Base-by-base conservation (phyloP, 2,113 vertebrate genomes). In the Sinocyclocheilus anshuiensis region DNA sequence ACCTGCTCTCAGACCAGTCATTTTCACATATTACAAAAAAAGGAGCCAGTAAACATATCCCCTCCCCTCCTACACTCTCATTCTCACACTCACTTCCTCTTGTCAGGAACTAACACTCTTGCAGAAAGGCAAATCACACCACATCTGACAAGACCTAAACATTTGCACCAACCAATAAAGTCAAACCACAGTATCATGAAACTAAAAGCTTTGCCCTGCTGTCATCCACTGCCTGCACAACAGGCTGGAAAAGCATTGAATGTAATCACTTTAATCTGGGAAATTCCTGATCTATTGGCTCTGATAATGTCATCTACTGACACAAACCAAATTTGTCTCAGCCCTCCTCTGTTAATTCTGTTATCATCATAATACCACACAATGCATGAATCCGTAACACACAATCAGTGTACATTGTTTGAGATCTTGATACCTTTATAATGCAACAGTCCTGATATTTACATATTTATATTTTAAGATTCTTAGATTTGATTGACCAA, bases 1-100 rank as follows among this genome's bases (percentile, higher is more conserved):
- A 85, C 71, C 82, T 87, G 55, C 79, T 85, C 55, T 87, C 79
- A 85, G 86, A 50, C 79, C 88, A 83, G 75, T 85, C 26, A 89
- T 89, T 89, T 87, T 85, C 83, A 65, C 71, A 80, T 81, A 74
- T 69, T 39, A 59, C 9, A 20, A 57, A 85, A 33, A 88, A 81
- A 63, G 78, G 67, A 79, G 36, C 75, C 59, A 80, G 76, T 69
- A 61, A 85, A 87, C 72, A n/a, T 39, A 29, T 29, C 69, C 78
- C 72, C 55, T 45, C 48, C 39, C 13, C 75, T n/a, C 50, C 12
- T 13, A 79, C 45, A 12, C 42, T 45, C 42, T 48, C 45, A 48
- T 57, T 55, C 24, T n/a, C 26, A 55, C 63, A 57, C 18, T 48
- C 77, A n/a, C 79, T 26, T 48, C 15, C 39, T 48, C 39, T 67